A percentile compares a stretch with the other conserved stretches of the same genome.
Conservation (phyloP, 2,797 vertebrate genomes). For the Sebastes nivosus region DNA sequence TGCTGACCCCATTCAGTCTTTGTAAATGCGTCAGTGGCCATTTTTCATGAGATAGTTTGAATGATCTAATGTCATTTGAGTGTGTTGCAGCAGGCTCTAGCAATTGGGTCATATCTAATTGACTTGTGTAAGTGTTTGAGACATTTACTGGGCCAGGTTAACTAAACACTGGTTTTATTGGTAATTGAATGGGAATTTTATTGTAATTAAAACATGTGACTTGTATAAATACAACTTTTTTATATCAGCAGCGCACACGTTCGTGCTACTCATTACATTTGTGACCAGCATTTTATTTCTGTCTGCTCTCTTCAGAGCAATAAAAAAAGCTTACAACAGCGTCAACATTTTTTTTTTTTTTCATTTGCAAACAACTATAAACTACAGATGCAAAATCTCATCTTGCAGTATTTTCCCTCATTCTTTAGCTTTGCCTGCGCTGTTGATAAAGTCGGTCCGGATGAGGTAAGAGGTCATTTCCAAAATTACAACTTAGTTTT, state of each 20-base stretch:
- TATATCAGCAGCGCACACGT: not conserved
- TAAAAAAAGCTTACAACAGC: not conserved
- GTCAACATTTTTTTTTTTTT: not conserved
- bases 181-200: not conserved
- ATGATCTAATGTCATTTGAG: constrained; percentile 2
- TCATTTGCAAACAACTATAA: not conserved
- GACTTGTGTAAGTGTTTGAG: not conserved
- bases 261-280: not conserved
- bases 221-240: not conserved
- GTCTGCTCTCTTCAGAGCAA: not conserved
- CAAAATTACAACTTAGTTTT: constrained; percentile 30
- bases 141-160: not conserved
- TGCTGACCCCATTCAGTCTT: constrained; percentile 4
- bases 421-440: not conserved
- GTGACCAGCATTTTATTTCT: not conserved
- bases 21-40: not conserved
- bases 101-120: constrained; percentile 23
- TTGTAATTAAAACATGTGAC: not conserved
- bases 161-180: not conserved
- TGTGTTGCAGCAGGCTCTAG: not conserved
- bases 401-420: not conserved
- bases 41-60: constrained; percentile 3
- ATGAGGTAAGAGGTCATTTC: constrained; percentile 14
- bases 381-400: not conserved
- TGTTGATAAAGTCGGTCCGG: not conserved